These are phyloP conservation scores for Eciton burchellii DNA, from an alignment of 1,140 invertebrate genomes.

Conservation along the genomic window DNA sequence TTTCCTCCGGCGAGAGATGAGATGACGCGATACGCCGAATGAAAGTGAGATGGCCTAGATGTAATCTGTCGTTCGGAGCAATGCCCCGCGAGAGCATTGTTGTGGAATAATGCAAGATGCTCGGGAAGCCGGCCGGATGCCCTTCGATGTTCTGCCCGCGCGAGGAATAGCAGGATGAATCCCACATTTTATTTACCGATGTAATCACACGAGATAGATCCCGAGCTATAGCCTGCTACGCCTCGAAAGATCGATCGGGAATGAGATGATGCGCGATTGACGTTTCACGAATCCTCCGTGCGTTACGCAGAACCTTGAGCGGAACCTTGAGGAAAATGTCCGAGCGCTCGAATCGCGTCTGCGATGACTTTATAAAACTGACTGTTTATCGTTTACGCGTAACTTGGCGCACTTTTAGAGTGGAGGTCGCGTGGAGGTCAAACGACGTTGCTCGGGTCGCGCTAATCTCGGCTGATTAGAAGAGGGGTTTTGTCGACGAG, in stretches of 20 bases:
- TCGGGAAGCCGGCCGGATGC: background rate
- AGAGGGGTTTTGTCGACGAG: conserved; percentile 22
- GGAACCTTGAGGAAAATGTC: background rate
- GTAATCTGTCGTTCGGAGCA: conserved; percentile 32
- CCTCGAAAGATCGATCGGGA: no score
- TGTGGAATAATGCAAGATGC: conserved; percentile 35
- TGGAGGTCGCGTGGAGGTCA: conserved; percentile 30
- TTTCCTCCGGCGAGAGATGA: conserved; percentile 15
- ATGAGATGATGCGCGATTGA: no score
- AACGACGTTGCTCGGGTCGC: conserved; percentile 17
- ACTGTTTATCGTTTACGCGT: no score
- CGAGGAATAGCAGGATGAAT: no score
- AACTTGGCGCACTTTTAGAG: background rate
- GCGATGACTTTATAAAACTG: background rate
- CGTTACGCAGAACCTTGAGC: no score
- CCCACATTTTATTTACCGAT: no score
- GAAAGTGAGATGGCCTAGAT: conserved; percentile 53
- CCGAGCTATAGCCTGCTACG: no score
- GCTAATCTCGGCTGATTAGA: conserved; percentile 66
- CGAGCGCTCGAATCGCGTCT: background rate
- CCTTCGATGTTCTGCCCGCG: conserved; percentile 1
- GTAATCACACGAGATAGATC: no score
- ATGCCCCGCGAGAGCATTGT: conserved; percentile 18
- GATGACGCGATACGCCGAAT: conserved; percentile 31
- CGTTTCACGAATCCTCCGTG: no score